Conservation (phyloP, 1,140 invertebrate genomes). For the Ceratoteleas bidentatus region DNA sequence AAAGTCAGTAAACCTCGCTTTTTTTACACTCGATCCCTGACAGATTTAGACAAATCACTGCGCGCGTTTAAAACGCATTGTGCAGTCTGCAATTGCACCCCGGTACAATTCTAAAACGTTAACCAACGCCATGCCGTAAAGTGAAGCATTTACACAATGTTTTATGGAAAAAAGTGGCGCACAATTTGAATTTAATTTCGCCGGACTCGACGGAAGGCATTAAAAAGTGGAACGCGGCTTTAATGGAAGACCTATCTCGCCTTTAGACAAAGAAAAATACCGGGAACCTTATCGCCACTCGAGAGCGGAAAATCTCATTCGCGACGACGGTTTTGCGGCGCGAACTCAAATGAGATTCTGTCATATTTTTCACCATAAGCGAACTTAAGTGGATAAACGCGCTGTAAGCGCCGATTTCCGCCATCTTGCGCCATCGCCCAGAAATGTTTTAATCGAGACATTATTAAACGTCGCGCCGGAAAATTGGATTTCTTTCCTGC, state of each 20-base stretch:
- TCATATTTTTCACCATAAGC: constrained; percentile 63
- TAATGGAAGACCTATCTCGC: constrained; percentile 14
- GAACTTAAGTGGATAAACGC: constrained; percentile 57
- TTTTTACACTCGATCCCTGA: no score
- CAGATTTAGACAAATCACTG: no score
- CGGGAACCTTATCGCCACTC: constrained; percentile 33
- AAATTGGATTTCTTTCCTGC: neutral
- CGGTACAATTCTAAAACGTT: neutral
- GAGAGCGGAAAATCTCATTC: constrained; percentile 50
- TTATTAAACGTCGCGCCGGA: neutral
- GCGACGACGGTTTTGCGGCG: constrained; percentile 14
- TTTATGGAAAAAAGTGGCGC: neutral
- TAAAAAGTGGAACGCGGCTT: constrained; percentile 26
- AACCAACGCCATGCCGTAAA: neutral
- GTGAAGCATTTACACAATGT: neutral
- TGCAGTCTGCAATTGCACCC: no score
- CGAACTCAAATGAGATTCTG: constrained; percentile 49
- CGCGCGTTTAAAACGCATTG: no score
- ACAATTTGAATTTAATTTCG: constrained; percentile 31
- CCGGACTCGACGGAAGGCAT: constrained; percentile 1
- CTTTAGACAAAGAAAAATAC: constrained; percentile 33
- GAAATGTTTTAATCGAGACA: constrained; percentile 22
- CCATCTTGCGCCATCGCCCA: constrained; percentile 18
- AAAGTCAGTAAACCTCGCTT: no score
- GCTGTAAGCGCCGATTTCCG: constrained; percentile 20